Conservation (phyloP, 2,113 vertebrate genomes). For the Sturnus vulgaris region DNA sequence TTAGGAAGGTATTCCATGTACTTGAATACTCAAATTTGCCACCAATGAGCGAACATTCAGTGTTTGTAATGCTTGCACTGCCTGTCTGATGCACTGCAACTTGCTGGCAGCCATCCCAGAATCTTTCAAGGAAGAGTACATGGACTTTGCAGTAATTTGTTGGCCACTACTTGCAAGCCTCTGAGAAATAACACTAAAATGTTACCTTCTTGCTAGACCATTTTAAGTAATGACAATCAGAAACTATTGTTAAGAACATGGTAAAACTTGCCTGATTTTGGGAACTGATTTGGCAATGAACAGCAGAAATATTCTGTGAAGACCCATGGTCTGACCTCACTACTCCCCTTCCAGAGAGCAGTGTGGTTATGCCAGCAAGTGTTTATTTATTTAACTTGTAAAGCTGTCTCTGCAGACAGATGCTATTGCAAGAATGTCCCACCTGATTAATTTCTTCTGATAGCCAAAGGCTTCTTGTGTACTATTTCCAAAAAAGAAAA, state of each 20-base stretch:
- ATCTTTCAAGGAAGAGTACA: not conserved
- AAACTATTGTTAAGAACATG: not conserved
- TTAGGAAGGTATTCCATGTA: not conserved
- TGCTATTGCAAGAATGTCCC: not conserved
- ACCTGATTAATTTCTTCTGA: not conserved
- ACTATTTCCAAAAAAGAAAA: constrained; percentile 4
- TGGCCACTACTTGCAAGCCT: not conserved
- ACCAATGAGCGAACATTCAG: not conserved
- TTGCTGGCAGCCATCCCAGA: constrained; percentile 14
- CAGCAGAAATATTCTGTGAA: not conserved
- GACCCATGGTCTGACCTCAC: not conserved
- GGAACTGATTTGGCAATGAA: not conserved
- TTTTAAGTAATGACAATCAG: not conserved
- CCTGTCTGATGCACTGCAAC: not conserved
- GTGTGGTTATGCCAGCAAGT: not conserved
- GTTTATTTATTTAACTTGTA: constrained; percentile 28
- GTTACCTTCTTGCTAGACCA: not conserved
- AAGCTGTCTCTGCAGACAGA: not conserved
- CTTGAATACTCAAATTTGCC: not conserved
- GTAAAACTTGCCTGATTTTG: not conserved
- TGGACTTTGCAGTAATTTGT: not conserved
- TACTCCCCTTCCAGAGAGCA: not conserved
- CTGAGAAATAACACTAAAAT: constrained; percentile 6
- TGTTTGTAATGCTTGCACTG: not conserved
- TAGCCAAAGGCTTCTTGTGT: constrained; percentile 5